Base-by-base conservation (phyloP, 2,797 vertebrate species). In the Ptychadena robeensis region DNA sequence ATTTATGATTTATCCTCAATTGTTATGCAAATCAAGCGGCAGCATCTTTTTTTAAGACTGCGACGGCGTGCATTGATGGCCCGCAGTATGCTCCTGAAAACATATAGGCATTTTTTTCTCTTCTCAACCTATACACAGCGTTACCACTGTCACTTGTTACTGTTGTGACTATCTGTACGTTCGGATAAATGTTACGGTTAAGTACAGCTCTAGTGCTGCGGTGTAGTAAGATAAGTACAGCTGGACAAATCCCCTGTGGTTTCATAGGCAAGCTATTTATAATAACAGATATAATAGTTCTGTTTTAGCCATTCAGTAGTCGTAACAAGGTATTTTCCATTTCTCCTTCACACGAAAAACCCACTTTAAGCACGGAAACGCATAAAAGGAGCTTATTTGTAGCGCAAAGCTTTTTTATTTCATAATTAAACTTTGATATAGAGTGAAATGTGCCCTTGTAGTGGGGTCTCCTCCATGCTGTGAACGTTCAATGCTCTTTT, bases 1-100 rank as follows among this genome's bases (percentile, higher is more conserved):
- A 93, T 93, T 93, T 93, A 92, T 89, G 87, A 83, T 83, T 86
- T 85, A 87, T 91, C 86, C 86, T 86, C 88, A 70, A 77, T 85
- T 90, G 86, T 88, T 88, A 89, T 91, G 89, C 87, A 90, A 92
- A 89, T 87, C 87, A 86, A 83, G 83, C 88, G 87, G 87, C 89
- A 79, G 86, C 90, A 89, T 85, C 82, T 3, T 48, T 4, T 18
- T 53, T 53, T 80, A 65, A 81, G 78, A 31, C 30, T 53, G 57
- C 78, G n/a, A n/a, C n/a, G 15, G 75, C 57, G 57, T 71, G 78
- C 61, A 59, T 32, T 28, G 72, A 80, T 85, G 76, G 25, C 66
- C 44, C 53, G 11, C 78, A 75, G 71, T 76, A 71, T 71, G 78
- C 65, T 59, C 40, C 69, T 27, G 22, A 40, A 53, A 31, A 73